A percentile compares a stretch with the other conserved stretches of the same genome.
Evolutionary conservation across 2,113 vertebrate species (phyloP).

Genomic region (Australoheros scitulus): DNA sequence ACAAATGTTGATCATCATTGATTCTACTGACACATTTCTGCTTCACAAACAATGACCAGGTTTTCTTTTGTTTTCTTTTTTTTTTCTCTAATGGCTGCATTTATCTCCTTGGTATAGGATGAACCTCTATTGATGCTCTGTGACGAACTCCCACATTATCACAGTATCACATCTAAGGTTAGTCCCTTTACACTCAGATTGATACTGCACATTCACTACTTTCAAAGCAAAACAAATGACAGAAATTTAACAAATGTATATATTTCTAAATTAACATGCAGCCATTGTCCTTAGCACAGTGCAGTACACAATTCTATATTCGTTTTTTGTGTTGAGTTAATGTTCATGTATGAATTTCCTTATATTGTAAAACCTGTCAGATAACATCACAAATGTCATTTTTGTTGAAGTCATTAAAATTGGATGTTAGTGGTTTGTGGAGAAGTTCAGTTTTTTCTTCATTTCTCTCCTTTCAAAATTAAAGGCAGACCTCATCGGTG

Average conservation of each 20-base stretch:
- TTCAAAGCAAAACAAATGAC: fast-evolving
- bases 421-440: background rate
- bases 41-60: background rate
- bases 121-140: too few relatives aligned
- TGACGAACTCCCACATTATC: too few relatives aligned
- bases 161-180: too few relatives aligned
- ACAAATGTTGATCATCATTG: background rate
- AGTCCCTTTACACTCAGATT: background rate
- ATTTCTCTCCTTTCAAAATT: background rate
- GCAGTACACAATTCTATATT: background rate
- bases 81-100: background rate
- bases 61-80: background rate
- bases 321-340: background rate
- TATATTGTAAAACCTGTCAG: background rate
- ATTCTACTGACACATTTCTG: background rate
- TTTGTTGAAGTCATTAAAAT: background rate
- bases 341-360: background rate
- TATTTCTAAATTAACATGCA: background rate
- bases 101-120: background rate
- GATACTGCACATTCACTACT: background rate
- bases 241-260: background rate
- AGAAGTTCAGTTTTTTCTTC: background rate
- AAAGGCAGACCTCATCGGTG: too few relatives aligned
- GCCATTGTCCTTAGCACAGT: background rate
- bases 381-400: too few relatives aligned